Base-by-base conservation (phyloP, 2,113 vertebrate species). In the Origma solitaria region DNA sequence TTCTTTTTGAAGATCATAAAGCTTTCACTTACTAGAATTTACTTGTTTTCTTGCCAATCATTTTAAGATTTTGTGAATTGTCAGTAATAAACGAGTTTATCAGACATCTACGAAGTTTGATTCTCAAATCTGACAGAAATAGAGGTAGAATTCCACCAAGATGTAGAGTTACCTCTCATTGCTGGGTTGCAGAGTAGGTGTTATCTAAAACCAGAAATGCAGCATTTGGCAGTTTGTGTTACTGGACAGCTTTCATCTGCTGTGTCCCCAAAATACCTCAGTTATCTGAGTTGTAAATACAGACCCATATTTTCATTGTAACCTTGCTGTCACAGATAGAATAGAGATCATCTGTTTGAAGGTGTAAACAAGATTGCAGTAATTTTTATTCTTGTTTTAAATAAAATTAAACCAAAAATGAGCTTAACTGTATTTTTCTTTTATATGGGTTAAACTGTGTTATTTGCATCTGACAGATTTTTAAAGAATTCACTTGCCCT, bases 391-490 rank as follows among this genome's bases (percentile, higher is more conserved):
- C 4, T 47, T 85, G 5, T 60, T 40, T 81, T 27, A 61, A 85
- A 68, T 71, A 75, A 62, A 87, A 80, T 8, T 16, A 47, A 31
- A 54, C 11, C 0, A 66, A 83, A 86, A 82, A 27, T 17, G 35
- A 77, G 7, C 9, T 30, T 60, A 31, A 68, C 13, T 71, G 0
- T 49, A 4, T 54, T 22, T 51, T 60, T 45, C 3, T 82, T 72
- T 77, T 83, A 49, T 5, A 11, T 0, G 0, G 4, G 5, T 57
- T 51, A 12, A 9, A 11, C 14, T 0, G 1, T 23, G 15, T 78
- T 82, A 57, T 82, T 94, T 86, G 54, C 18, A 75, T 83, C 50
- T 77, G 44, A 19, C 17, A 40, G 49, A 14, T 86, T 86, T 91
- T 40, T 47, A 27, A 77, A 65, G 37, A 40, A 35, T 92, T 92